Evolutionary conservation across 2,797 vertebrate species (phyloP).

Genomic region (Aldrovandia affinis): DNA sequence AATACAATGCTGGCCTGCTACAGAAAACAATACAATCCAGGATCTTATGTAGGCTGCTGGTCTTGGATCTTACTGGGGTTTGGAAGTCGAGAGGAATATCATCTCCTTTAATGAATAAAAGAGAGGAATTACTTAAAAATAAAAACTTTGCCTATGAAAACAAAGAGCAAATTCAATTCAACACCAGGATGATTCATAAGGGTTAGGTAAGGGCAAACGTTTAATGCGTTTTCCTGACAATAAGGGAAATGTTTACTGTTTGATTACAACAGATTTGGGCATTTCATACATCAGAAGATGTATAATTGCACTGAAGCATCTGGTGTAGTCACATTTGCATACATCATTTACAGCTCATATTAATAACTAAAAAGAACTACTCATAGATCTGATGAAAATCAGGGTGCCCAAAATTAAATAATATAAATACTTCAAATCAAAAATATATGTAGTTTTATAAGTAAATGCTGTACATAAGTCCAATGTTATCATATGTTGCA

Average conservation of each 20-base stretch:
- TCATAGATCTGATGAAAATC: neutral
- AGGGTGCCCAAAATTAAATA: neutral
- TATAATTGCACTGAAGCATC: neutral
- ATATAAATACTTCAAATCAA: neutral
- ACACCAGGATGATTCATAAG: neutral
- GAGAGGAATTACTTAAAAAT: neutral
- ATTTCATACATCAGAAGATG: neutral
- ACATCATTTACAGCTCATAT: neutral
- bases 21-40: neutral
- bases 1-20: neutral
- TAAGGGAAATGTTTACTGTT: neutral
- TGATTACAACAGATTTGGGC: neutral
- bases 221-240: neutral
- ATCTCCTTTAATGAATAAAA: conserved; percentile 8
- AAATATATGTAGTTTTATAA: too few species aligned
- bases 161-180: neutral
- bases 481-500: neutral
- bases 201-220: neutral
- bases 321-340: neutral
- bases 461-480: neutral
- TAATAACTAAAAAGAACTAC: neutral
- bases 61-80: conserved; percentile 3
- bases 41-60: conserved; percentile 6
- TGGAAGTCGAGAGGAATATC: neutral
- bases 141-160: neutral